Conservation (phyloP, 1,140 invertebrate genomes). For the Anastrepha obliqua region DNA sequence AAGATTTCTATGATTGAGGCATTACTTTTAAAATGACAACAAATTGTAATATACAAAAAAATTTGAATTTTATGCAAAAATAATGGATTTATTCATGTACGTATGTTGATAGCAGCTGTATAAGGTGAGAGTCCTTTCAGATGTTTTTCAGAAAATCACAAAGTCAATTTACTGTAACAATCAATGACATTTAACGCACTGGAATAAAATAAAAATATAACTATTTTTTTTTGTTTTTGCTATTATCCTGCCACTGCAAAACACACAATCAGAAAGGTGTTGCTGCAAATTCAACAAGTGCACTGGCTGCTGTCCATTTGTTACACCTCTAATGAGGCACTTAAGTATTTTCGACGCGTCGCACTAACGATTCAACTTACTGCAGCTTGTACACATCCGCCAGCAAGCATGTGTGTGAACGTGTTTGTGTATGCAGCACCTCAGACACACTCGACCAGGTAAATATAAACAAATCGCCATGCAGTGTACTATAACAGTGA, state of each 20-base stretch:
- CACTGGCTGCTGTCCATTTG: background rate
- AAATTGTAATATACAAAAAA: too few species aligned
- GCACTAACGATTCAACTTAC: slow-evolving; percentile 29
- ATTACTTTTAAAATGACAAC: too few species aligned
- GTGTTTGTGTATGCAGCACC: background rate
- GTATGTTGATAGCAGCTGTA: too few species aligned
- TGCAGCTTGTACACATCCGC: background rate
- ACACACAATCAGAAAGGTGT: background rate
- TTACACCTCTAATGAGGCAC: slow-evolving; percentile 28
- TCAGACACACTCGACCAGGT: slow-evolving; percentile 5
- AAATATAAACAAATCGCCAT: slow-evolving; percentile 35
- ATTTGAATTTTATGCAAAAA: too few species aligned
- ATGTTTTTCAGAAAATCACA: background rate
- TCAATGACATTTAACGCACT: background rate
- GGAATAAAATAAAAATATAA: too few species aligned
- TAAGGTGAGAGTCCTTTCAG: too few species aligned
- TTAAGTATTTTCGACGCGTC: slow-evolving; percentile 50
- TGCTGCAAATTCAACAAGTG: background rate
- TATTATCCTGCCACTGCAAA: background rate
- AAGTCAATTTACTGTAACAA: background rate
- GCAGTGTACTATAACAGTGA: background rate
- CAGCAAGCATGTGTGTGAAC: background rate
- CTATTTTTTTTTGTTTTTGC: too few species aligned
- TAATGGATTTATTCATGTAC: too few species aligned
- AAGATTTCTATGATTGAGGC: too few species aligned